phyloP scores from a whole-genome alignment of 2,888 invertebrate species.

The Troilus luridus region DNA sequence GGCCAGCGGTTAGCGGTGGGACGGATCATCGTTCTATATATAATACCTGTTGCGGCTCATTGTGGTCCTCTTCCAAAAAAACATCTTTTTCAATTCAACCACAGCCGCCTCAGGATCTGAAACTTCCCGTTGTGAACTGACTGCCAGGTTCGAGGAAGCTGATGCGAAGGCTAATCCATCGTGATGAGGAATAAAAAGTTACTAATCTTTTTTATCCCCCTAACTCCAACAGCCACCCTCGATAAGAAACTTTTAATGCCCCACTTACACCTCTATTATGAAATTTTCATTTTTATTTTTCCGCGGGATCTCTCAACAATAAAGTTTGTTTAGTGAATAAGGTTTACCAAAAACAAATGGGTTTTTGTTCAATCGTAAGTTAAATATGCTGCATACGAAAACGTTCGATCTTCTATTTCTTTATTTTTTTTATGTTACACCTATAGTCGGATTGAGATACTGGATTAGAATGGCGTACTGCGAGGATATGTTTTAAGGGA shows the following conservation, averaged over 20 bases:
- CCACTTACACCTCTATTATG: not conserved
- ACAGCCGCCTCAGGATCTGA: not conserved
- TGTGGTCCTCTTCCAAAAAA: not conserved
- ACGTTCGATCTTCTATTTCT: no score
- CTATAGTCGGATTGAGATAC: no score
- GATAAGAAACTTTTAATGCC: constrained; percentile 21
- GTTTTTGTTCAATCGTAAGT: no score
- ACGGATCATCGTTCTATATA: not conserved
- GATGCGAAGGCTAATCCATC: not conserved
- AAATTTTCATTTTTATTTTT: not conserved
- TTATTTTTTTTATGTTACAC: no score
- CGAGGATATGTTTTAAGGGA: no score
- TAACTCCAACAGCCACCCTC: not conserved
- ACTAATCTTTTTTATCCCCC: not conserved
- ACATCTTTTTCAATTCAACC: not conserved
- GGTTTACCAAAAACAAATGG: not conserved
- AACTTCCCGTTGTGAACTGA: not conserved
- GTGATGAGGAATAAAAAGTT: not conserved
- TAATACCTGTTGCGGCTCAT: constrained; percentile 35
- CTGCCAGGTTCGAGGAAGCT: not conserved
- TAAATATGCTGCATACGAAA: no score
- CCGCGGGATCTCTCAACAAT: not conserved
- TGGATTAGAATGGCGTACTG: no score
- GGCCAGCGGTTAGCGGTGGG: not conserved
- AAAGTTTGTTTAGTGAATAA: not conserved